phyloP scores from a whole-genome alignment of 2,888 invertebrate species.

The Chydorus sphaericus region DNA sequence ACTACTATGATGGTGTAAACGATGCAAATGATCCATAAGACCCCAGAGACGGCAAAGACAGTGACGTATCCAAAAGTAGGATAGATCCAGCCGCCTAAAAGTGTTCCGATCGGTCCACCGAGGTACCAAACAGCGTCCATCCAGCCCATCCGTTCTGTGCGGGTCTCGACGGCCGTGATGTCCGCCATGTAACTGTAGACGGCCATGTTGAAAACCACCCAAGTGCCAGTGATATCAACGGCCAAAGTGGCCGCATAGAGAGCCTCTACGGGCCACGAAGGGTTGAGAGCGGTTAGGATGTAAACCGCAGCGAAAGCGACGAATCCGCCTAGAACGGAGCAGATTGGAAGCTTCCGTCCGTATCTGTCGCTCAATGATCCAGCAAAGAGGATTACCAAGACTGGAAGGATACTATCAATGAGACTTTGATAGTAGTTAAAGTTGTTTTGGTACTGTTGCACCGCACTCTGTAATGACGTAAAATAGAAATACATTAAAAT shows the following conservation, averaged over 20 bases:
- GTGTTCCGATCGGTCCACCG: constrained; percentile 22
- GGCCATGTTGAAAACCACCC: constrained; percentile 22
- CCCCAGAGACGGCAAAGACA: background rate
- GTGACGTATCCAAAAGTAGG: background rate
- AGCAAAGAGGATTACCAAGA: background rate
- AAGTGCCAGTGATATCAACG: background rate
- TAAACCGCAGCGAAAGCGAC: background rate
- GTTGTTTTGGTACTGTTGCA: background rate
- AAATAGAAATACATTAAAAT: background rate
- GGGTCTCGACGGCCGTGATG: constrained; percentile 36
- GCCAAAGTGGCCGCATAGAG: background rate
- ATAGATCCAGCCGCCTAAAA: constrained; percentile 21
- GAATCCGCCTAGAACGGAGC: background rate
- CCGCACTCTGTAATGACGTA: background rate
- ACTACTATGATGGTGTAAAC: background rate
- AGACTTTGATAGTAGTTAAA: background rate
- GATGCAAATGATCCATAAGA: background rate
- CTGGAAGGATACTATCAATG: background rate
- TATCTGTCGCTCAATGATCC: background rate
- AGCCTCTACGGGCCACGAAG: background rate
- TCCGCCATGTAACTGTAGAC: constrained; percentile 23
- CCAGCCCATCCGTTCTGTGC: constrained; percentile 46
- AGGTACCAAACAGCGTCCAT: constrained; percentile 34
- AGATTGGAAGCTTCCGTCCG: background rate
- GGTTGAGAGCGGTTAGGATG: background rate